Percentiles rank a stretch among this genome's conserved stretches.
These are phyloP conservation scores for Poeciliopsis turrubarensis DNA, from an alignment of 2,113 vertebrate genomes.

Conservation along the genomic window DNA sequence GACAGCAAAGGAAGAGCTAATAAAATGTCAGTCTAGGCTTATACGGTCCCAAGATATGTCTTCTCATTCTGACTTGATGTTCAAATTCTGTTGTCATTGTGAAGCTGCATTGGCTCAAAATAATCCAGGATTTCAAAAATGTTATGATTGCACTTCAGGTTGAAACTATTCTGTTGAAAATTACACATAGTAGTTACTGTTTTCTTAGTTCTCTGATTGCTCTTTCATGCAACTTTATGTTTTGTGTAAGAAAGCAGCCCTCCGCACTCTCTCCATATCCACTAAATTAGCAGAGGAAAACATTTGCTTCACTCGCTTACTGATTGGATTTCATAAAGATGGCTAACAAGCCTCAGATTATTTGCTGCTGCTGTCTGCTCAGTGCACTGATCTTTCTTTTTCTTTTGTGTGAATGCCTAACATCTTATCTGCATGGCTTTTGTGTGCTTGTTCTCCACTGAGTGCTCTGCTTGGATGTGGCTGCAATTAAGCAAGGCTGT, in stretches of 20 bases:
- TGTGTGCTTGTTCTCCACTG: background rate
- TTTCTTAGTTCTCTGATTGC: background rate
- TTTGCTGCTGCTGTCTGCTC: background rate
- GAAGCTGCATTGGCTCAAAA: background rate
- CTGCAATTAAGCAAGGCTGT: slow-evolving; percentile 24
- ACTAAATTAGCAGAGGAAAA: slow-evolving; percentile 4
- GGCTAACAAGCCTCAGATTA: slow-evolving; percentile 9
- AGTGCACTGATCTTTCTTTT: background rate
- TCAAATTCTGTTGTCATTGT: background rate
- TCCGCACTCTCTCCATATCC: background rate
- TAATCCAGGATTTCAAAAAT: background rate
- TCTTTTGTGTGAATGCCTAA: background rate
- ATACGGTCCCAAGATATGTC: background rate
- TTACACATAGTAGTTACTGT: background rate
- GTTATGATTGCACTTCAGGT: background rate
- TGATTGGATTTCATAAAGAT: background rate
- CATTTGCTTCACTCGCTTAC: background rate
- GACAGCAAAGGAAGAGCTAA: background rate
- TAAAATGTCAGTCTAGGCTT: background rate
- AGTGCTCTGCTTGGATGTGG: background rate
- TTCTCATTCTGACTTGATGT: background rate
- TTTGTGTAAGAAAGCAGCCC: background rate
- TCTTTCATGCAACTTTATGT: background rate
- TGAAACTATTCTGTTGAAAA: background rate
- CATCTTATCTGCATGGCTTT: background rate